Conservation (phyloP, 2,797 vertebrate genomes). For the Threskiornis aethiopicus region DNA sequence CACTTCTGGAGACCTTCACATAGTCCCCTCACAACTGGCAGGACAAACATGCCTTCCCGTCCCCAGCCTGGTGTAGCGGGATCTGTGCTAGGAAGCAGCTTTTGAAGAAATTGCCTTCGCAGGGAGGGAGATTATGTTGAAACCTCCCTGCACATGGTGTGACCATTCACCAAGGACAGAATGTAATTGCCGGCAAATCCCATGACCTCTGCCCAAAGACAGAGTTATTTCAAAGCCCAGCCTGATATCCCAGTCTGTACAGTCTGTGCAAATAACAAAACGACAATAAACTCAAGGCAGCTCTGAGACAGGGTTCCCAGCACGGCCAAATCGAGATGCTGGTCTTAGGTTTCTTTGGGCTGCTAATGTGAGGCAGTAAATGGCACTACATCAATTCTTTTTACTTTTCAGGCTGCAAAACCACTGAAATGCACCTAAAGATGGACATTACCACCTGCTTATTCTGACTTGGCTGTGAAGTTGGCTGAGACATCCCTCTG, state of each 20-base stretch:
- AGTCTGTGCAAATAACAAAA: not conserved
- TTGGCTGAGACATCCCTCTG: not conserved
- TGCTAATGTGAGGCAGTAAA: not conserved
- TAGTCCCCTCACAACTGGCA: not conserved
- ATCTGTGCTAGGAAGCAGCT: not conserved
- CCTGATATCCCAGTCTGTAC: not conserved
- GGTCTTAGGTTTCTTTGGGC: not conserved
- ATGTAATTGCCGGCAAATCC: not conserved
- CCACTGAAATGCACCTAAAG: not conserved
- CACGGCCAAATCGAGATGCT: not conserved
- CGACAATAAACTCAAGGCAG: not conserved
- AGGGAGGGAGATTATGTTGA: not conserved
- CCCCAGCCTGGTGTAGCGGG: not conserved
- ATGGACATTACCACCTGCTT: not conserved
- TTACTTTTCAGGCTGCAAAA: not conserved
- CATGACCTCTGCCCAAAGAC: not conserved
- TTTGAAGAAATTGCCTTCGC: not conserved
- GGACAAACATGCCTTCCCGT: not conserved
- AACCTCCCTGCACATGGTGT: not conserved
- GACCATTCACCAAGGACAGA: not conserved
- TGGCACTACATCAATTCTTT: not conserved
- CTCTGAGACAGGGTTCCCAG: not conserved
- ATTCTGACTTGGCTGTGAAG: not conserved
- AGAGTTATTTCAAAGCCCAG: not conserved
- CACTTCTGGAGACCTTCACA: not conserved